Conservation (phyloP, 2,797 vertebrate genomes). For the Morelia viridis region DNA sequence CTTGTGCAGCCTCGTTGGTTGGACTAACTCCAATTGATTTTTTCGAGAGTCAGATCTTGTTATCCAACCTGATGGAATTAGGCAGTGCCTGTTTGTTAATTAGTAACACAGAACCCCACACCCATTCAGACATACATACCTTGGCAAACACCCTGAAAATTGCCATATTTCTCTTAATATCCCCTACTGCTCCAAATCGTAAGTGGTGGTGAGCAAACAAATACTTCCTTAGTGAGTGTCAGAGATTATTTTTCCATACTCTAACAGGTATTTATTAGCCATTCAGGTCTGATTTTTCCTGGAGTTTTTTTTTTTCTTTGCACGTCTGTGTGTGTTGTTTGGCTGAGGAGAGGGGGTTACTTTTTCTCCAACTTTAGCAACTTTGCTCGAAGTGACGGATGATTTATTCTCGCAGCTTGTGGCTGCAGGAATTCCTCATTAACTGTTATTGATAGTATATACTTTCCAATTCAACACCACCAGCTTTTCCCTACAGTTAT, state of each 20-base stretch:
- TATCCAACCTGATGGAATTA: neutral
- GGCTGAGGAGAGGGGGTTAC: rapidly evolving
- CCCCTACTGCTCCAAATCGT: rapidly evolving
- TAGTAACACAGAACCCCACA: neutral
- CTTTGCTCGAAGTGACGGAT: constrained; percentile 36
- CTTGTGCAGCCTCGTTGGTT: rapidly evolving
- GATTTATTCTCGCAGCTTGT: constrained; percentile 50
- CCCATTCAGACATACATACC: neutral
- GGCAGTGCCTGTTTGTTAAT: neutral
- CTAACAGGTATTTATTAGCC: constrained; percentile 13
- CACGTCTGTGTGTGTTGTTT: neutral
- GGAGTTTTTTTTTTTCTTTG: too few relatives aligned
- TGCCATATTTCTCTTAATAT: neutral
- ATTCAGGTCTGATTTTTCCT: constrained; percentile 21
- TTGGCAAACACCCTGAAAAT: constrained; percentile 3
- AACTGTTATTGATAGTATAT: constrained; percentile 48
- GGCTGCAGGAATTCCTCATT: constrained; percentile 55
- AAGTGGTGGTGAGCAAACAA: neutral
- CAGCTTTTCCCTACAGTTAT: constrained; percentile 44
- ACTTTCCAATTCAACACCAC: constrained; percentile 34
- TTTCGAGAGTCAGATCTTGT: neutral
- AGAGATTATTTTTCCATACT: neutral
- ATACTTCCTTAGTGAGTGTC: neutral
- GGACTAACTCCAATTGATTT: neutral
- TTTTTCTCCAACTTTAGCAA: constrained; percentile 11